A percentile compares a stretch with the other conserved stretches of the same genome.
Conservation (phyloP, 2,888 invertebrate species). For the Andrena chrysosceles region DNA sequence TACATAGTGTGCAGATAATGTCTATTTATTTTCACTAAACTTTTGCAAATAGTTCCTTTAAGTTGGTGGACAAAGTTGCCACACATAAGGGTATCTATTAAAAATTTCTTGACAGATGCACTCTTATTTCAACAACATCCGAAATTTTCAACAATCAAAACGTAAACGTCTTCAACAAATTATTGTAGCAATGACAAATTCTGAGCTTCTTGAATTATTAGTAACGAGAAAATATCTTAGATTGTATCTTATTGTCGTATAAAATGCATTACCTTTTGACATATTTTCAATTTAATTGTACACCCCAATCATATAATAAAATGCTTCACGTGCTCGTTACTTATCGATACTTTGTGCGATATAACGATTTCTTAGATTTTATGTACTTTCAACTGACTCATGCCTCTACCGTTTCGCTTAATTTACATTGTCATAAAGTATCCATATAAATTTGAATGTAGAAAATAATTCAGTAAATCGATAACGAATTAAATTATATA, state of each 20-base stretch:
- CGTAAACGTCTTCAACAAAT: constrained; percentile 21
- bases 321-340: constrained; percentile 48
- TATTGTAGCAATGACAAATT: constrained; percentile 25
- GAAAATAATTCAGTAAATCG: neutral
- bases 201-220: constrained; percentile 29
- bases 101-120: constrained; percentile 1
- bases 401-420: constrained; percentile 3
- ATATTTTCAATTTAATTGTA: constrained; percentile 42
- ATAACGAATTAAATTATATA: neutral
- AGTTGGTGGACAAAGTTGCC: constrained; percentile 23
- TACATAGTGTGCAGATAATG: neutral
- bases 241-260: constrained; percentile 64
- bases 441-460: neutral
- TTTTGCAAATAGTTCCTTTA: neutral
- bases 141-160: constrained; percentile 7
- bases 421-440: constrained; percentile 17
- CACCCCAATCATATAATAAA: constrained; percentile 50
- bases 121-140: neutral
- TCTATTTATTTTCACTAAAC: neutral
- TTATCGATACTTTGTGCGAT: constrained; percentile 65
- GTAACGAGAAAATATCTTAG: constrained; percentile 60
- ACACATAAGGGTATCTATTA: constrained; percentile 3
- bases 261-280: constrained; percentile 54
- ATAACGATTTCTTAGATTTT: constrained; percentile 48
- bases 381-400: constrained; percentile 41